A percentile compares a stretch with the other conserved stretches of the same genome.
Conservation (phyloP, 2,888 invertebrate species). For the Alcis repandata region DNA sequence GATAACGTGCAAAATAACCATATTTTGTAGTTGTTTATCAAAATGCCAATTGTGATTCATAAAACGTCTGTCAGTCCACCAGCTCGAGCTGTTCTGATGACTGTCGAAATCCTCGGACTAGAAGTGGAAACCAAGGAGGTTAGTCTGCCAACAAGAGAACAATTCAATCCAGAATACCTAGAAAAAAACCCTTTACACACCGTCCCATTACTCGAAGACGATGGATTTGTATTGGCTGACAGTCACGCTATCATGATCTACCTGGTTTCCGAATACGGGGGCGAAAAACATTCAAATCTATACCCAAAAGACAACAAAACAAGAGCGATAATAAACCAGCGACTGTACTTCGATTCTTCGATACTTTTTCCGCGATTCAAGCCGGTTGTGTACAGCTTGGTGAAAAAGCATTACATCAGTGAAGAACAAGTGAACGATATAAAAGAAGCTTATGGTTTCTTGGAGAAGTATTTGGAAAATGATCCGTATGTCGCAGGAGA, state of each 20-base stretch:
- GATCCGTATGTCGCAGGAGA: slow-evolving; percentile 54
- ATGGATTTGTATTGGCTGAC: slow-evolving; percentile 56
- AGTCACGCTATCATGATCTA: slow-evolving; percentile 66
- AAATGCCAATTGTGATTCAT: slow-evolving; percentile 50
- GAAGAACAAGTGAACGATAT: slow-evolving; percentile 53
- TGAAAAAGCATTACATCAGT: slow-evolving; percentile 41
- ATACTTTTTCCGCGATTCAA: slow-evolving; percentile 60
- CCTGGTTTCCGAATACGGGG: slow-evolving; percentile 57
- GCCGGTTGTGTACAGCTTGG: slow-evolving; percentile 52
- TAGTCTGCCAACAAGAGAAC: slow-evolving; percentile 54
- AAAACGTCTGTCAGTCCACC: slow-evolving; percentile 61
- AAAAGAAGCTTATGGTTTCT: slow-evolving; percentile 57
- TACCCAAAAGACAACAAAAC: slow-evolving; percentile 56
- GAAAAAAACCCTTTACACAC: slow-evolving; percentile 65
- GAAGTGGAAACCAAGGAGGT: slow-evolving; percentile 56
- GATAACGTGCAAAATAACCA: slow-evolving; percentile 23
- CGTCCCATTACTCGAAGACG: slow-evolving; percentile 64
- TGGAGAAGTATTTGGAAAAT: slow-evolving; percentile 58
- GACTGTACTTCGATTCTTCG: slow-evolving; percentile 61
- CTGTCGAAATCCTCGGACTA: slow-evolving; percentile 54
- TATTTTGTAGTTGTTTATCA: slow-evolving; percentile 24
- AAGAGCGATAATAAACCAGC: slow-evolving; percentile 59
- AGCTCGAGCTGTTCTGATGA: slow-evolving; percentile 58
- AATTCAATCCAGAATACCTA: slow-evolving; percentile 57
- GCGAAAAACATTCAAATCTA: slow-evolving; percentile 45